These are phyloP conservation scores for Yponomeuta cagnagella DNA, from an alignment of 2,888 invertebrate species.

Conservation along the genomic window DNA sequence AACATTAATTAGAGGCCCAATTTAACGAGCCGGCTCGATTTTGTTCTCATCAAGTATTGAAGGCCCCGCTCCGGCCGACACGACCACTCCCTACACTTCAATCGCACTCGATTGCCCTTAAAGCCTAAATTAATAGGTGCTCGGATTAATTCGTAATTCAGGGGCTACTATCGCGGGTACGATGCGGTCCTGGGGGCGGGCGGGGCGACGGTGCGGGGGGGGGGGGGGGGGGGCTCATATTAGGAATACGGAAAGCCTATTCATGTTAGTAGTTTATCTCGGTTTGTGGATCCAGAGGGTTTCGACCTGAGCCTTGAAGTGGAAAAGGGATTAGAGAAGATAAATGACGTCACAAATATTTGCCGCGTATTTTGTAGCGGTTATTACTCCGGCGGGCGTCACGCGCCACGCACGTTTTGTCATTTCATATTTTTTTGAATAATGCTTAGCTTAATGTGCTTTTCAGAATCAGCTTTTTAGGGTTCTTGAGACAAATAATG, in stretches of 20 bases:
- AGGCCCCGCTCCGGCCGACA: background rate
- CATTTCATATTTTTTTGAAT: background rate
- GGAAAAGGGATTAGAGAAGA: constrained; percentile 16
- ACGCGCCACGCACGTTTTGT: background rate
- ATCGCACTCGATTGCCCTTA: constrained; percentile 26
- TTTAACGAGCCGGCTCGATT: constrained; percentile 10
- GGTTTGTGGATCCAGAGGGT: constrained; percentile 16
- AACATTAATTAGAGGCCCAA: constrained; percentile 14
- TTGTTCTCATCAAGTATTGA: constrained; percentile 15
- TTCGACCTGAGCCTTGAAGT: constrained; percentile 15
- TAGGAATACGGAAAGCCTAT: constrained; percentile 14
- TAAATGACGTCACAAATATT: constrained; percentile 16
- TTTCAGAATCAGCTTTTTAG: background rate
- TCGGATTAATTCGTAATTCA: constrained; percentile 35
- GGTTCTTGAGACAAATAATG: too few species aligned
- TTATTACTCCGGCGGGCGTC: constrained; percentile 10
- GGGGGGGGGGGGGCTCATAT: background rate
- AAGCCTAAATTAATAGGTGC: constrained; percentile 42
- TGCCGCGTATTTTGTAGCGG: constrained; percentile 2
- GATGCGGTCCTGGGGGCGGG: constrained; percentile 11
- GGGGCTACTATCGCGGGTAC: constrained; percentile 18
- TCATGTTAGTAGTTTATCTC: constrained; percentile 16
- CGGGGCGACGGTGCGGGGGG: background rate
- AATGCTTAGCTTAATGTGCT: background rate
- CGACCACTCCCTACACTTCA: constrained; percentile 15